Evolutionary conservation across 2,888 invertebrate genomes (phyloP).

Genomic region (Eulithis prunata): DNA sequence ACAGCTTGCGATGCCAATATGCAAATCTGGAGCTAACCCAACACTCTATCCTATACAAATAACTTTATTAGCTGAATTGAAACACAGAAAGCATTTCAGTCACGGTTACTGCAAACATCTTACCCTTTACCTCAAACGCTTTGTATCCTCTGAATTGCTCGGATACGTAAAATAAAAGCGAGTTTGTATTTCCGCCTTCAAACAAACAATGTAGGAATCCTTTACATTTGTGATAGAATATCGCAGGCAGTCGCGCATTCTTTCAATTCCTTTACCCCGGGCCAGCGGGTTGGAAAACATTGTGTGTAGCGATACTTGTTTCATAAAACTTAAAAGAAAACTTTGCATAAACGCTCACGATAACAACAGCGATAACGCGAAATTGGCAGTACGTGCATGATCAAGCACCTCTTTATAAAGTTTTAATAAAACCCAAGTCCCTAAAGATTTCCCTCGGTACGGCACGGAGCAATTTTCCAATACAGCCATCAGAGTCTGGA

Average conservation of each 20-base stretch:
- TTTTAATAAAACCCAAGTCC: slow-evolving; percentile 74
- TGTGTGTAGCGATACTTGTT: slow-evolving; percentile 50
- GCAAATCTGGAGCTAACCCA: slow-evolving; percentile 62
- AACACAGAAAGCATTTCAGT: slow-evolving; percentile 36
- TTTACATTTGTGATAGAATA: slow-evolving; percentile 74
- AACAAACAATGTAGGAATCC: slow-evolving; percentile 69
- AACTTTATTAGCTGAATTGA: slow-evolving; percentile 39
- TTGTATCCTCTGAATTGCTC: slow-evolving; percentile 71
- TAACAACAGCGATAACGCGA: slow-evolving; percentile 52
- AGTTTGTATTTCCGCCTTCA: slow-evolving; percentile 74
- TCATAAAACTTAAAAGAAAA: slow-evolving; percentile 40
- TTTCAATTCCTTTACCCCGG: slow-evolving; percentile 58
- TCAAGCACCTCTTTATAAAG: slow-evolving; percentile 57
- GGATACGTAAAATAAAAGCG: slow-evolving; percentile 68
- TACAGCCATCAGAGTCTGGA: slow-evolving; percentile 73
- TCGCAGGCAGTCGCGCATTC: slow-evolving; percentile 72
- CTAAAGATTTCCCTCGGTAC: slow-evolving; percentile 58
- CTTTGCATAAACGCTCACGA: slow-evolving; percentile 47
- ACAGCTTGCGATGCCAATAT: slow-evolving; percentile 79
- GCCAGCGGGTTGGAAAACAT: slow-evolving; percentile 73
- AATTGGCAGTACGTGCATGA: slow-evolving; percentile 50
- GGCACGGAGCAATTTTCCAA: slow-evolving; percentile 75
- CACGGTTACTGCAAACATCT: slow-evolving; percentile 39
- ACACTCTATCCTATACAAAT: slow-evolving; percentile 44
- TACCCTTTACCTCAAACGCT: slow-evolving; percentile 54